Evolutionary conservation across 2,888 invertebrate genomes (phyloP).

Genomic region (Druceiella hillmani): DNA sequence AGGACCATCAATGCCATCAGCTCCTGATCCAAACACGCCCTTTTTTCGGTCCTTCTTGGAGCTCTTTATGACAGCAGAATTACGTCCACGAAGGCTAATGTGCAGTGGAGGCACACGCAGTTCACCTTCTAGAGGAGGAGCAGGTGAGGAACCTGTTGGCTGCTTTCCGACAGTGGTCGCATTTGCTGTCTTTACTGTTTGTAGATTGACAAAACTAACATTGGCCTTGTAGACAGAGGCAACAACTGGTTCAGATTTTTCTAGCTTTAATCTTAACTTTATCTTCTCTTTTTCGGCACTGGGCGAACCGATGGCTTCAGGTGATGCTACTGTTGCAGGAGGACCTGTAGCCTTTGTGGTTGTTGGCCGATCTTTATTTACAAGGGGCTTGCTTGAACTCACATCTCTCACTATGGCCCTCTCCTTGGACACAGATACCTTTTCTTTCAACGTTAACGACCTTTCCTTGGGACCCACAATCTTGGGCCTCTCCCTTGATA

Average conservation of each 20-base stretch:
- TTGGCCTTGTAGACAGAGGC: constrained; percentile 77
- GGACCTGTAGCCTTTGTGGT: constrained; percentile 10
- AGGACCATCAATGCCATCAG: constrained; percentile 31
- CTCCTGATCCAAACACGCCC: constrained; percentile 36
- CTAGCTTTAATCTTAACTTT: constrained; percentile 75
- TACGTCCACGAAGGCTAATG: constrained; percentile 78
- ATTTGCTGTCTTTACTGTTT: constrained; percentile 39
- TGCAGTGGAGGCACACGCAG: constrained; percentile 83
- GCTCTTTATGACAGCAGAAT: constrained; percentile 78
- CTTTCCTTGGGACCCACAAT: constrained; percentile 40
- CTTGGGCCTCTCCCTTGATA: constrained; percentile 27
- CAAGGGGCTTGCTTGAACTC: too few species aligned
- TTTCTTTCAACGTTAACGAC: constrained; percentile 39
- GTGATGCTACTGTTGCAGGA: constrained; percentile 28
- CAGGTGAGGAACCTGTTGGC: constrained; percentile 9
- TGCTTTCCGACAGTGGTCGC: constrained; percentile 27
- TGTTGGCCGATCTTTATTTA: constrained; percentile 13
- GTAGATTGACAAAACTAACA: constrained; percentile 62
- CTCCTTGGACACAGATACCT: constrained; percentile 30
- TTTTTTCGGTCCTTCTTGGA: constrained; percentile 65
- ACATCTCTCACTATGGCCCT: constrained; percentile 37
- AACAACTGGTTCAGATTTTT: constrained; percentile 74
- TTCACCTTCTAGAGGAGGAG: constrained; percentile 50
- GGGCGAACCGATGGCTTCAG: constrained; percentile 38
- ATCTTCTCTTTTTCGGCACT: constrained; percentile 64